A percentile compares a stretch with the other conserved stretches of the same genome.
Conservation (phyloP, 1,140 invertebrate species). For the Meloidogyne chitwoodi region DNA sequence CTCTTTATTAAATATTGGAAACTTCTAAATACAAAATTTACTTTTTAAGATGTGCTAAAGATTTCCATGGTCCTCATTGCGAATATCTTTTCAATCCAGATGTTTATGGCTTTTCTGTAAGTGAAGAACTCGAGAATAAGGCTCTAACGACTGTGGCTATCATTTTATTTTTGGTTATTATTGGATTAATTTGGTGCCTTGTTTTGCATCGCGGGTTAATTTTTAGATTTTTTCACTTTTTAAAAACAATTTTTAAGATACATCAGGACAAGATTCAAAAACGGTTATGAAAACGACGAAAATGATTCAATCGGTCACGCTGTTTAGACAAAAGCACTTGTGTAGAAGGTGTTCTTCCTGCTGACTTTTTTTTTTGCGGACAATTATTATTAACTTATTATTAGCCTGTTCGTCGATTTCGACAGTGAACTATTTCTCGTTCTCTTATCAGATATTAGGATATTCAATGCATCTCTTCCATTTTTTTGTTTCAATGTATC, state of each 20-base stretch:
- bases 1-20: background rate
- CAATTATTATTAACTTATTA: too few relatives aligned
- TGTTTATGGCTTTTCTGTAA: background rate
- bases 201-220: background rate
- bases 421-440: too few relatives aligned
- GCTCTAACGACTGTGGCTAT: conserved; percentile 5
- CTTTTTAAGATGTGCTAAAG: conserved; percentile 1
- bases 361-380: too few relatives aligned
- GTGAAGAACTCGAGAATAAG: background rate
- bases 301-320: background rate
- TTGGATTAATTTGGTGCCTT: conserved; percentile 9
- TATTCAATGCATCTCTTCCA: too few relatives aligned
- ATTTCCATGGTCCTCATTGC: conserved; percentile 1
- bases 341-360: too few relatives aligned
- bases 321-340: background rate
- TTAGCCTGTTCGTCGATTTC: too few relatives aligned
- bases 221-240: background rate
- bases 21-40: too few relatives aligned
- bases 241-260: background rate
- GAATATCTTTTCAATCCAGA: background rate
- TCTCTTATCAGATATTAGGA: too few relatives aligned
- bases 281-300: too few relatives aligned
- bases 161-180: conserved; percentile 3
- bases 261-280: too few relatives aligned
- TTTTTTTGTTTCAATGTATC: too few relatives aligned